phyloP scores from a whole-genome alignment of 2,888 invertebrate genomes.

The Molanna angustata region DNA sequence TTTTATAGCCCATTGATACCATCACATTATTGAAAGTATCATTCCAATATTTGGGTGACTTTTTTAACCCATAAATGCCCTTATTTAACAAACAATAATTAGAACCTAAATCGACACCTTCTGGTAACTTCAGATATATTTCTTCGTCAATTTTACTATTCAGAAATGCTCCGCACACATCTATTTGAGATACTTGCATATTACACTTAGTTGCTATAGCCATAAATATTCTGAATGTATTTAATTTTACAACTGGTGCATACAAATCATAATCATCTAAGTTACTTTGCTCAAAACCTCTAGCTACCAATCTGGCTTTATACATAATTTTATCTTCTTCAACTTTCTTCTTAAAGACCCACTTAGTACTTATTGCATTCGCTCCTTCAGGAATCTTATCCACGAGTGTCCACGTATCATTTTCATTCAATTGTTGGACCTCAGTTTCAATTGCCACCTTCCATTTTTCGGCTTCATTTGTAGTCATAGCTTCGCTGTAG shows the following conservation, averaged over 20 bases:
- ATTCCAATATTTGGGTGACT: too few species aligned
- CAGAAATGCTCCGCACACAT: not conserved
- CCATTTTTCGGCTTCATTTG: not conserved
- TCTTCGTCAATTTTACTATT: conserved; percentile 1
- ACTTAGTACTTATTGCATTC: not conserved
- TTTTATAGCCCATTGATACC: too few species aligned
- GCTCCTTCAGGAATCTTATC: not conserved
- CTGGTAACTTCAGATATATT: not conserved
- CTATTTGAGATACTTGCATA: not conserved
- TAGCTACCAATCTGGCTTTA: not conserved
- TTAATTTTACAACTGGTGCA: not conserved
- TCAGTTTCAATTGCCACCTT: conserved; percentile 1
- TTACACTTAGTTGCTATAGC: not conserved
- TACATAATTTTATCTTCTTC: not conserved
- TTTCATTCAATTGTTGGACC: not conserved
- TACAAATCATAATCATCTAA: not conserved
- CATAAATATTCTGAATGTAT: not conserved
- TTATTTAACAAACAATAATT: too few species aligned
- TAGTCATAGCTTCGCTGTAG: not conserved
- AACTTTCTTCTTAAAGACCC: not conserved
- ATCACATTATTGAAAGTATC: too few species aligned
- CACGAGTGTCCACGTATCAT: not conserved
- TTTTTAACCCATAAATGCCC: too few species aligned
- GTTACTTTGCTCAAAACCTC: not conserved
- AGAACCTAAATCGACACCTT: too few species aligned